Evolutionary conservation across 2,113 vertebrate genomes (phyloP).

Genomic region (Choloepus hoffmanni): DNA sequence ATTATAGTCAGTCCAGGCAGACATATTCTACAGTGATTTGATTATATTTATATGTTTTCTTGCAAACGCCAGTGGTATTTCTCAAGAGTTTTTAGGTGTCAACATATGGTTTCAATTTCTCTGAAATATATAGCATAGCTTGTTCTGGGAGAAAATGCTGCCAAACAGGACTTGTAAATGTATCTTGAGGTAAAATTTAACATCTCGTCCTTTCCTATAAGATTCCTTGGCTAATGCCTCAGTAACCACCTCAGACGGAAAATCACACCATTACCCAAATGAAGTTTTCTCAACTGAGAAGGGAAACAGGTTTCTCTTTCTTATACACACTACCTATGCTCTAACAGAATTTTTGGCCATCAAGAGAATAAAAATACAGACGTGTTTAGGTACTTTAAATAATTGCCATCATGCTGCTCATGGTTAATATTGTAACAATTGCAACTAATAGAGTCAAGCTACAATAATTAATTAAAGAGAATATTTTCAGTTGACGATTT

Average conservation of each 20-base stretch:
- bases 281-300: slow-evolving; percentile 66
- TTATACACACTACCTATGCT: not conserved
- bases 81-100: slow-evolving; percentile 85
- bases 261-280: slow-evolving; percentile 78
- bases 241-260: slow-evolving; percentile 76
- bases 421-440: not conserved
- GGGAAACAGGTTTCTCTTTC: slow-evolving; percentile 75
- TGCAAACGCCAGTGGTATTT: slow-evolving; percentile 85
- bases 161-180: slow-evolving; percentile 85
- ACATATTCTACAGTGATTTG: slow-evolving; percentile 81
- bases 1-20: slow-evolving; percentile 69
- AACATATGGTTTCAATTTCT: slow-evolving; percentile 90
- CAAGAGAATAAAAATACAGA: not conserved
- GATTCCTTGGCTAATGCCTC: slow-evolving; percentile 66
- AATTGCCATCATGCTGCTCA: not conserved
- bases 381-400: not conserved
- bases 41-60: slow-evolving; percentile 83
- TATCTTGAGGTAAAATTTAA: slow-evolving; percentile 86
- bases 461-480: not conserved
- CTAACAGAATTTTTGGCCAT: not conserved
- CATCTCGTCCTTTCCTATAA: slow-evolving; percentile 82
- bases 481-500: not conserved
- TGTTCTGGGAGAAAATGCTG: slow-evolving; percentile 82
- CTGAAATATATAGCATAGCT: slow-evolving; percentile 87
- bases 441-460: not conserved